Percentiles rank a stretch among this genome's conserved stretches.
Conservation (phyloP, 1,140 invertebrate genomes). For the Apocrypta bakeri region DNA sequence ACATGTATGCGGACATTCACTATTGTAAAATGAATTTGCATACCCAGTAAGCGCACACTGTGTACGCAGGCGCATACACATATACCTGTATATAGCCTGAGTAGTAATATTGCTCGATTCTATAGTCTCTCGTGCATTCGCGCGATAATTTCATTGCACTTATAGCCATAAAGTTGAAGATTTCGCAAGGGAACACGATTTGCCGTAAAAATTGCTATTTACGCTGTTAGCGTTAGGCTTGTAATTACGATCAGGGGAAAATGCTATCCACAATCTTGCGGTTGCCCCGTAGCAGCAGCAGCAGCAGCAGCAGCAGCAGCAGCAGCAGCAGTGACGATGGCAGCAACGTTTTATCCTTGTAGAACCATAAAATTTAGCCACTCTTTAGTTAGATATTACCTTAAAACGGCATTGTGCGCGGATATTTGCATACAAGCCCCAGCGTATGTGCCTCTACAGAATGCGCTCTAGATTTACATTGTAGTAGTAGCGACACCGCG, state of each 20-base stretch:
- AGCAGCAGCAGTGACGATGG: not conserved
- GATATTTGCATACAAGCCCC: not conserved
- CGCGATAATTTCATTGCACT: not conserved
- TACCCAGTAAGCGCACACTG: not conserved
- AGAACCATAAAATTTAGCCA: not conserved
- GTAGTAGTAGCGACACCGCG: no score
- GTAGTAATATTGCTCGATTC: not conserved
- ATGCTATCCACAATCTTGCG: constrained; percentile 7
- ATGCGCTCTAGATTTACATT: not conserved
- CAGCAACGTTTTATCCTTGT: constrained; percentile 14
- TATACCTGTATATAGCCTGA: not conserved
- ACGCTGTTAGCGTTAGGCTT: not conserved
- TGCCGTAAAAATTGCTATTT: constrained; percentile 10
- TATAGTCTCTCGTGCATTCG: not conserved
- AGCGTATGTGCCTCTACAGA: no score
- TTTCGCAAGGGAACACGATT: not conserved
- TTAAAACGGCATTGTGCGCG: not conserved
- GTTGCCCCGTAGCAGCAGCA: not conserved
- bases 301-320: not conserved
- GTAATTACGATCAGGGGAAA: constrained; percentile 4
- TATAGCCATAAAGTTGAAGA: not conserved
- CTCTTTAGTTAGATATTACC: not conserved
- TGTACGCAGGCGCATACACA: not conserved
- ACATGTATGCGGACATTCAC: not conserved
- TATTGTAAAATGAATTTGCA: not conserved